Percentiles rank a stretch among this genome's conserved stretches.
These are phyloP conservation scores for Agrotis clavis DNA, from an alignment of 2,888 invertebrate genomes.

Conservation along the genomic window DNA sequence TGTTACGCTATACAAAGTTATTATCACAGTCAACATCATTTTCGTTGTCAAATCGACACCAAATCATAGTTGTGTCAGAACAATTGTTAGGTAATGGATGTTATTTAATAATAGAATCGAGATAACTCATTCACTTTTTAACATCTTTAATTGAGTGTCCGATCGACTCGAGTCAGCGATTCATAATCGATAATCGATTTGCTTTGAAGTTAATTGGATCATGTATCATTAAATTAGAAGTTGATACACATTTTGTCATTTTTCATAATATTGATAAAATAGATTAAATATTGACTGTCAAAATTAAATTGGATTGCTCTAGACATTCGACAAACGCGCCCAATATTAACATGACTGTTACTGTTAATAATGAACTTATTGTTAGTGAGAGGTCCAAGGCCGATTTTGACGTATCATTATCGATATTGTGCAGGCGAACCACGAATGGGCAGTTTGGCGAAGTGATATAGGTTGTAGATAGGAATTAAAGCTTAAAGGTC, in stretches of 20 bases:
- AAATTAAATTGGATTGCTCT: slow-evolving; percentile 69
- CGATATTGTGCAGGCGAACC: slow-evolving; percentile 74
- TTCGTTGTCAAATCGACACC: slow-evolving; percentile 11
- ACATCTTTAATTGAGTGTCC: slow-evolving; percentile 28
- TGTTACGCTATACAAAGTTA: slow-evolving; percentile 8
- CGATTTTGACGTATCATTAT: slow-evolving; percentile 76
- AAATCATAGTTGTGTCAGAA: slow-evolving; percentile 18
- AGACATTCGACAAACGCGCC: slow-evolving; percentile 69
- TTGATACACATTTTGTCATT: background rate
- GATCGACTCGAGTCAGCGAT: slow-evolving; percentile 9
- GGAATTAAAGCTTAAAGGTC: slow-evolving; percentile 78
- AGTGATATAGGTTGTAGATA: slow-evolving; percentile 80
- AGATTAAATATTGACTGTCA: slow-evolving; percentile 49
- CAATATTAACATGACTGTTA: slow-evolving; percentile 66
- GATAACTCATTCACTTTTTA: slow-evolving; percentile 28
- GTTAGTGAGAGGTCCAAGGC: slow-evolving; percentile 84
- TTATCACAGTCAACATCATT: slow-evolving; percentile 20
- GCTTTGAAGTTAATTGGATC: slow-evolving; percentile 9
- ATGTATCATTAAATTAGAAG: slow-evolving; percentile 5
- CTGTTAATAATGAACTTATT: slow-evolving; percentile 79
- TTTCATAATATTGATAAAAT: slow-evolving; percentile 28
- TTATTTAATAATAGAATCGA: slow-evolving; percentile 45
- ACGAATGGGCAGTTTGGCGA: slow-evolving; percentile 79
- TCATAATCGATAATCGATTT: slow-evolving; percentile 8
- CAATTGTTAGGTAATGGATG: slow-evolving; percentile 36